Evolutionary conservation across 2,797 vertebrate species (phyloP), one percentile per base, ranked within the genome.

Genomic region (Esox masquinongy): DNA sequence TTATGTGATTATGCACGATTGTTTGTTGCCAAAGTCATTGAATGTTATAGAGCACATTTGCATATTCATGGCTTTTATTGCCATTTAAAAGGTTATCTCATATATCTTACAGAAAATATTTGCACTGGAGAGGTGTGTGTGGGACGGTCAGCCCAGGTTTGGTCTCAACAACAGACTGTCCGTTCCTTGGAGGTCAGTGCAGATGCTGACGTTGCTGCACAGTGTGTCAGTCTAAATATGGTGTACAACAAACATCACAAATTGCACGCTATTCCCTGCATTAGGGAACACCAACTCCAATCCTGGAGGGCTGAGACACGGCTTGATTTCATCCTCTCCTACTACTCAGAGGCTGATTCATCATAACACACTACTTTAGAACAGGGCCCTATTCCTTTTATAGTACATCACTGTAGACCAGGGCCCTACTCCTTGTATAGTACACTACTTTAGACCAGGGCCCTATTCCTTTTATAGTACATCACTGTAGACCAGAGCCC

Each of bases 31-130:
- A 76, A 88, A 83, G 80, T 85, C 83, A 82, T 70, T 70, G 68
- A 75, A 84, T 77, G 81, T 74, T 61, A 61, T 24, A 26, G 56
- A 61, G 82, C 50, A 73, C 29, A 87, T 88, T 91, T 91, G 70
- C 85, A 88, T 88, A 88, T 87, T 87, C 79, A 87, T 84, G 78
- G 50, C 0, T 79, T 75, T 83, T 88, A 82, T 82, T 82, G 85
- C 72, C 74, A 77, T 78, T 84, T 85, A 68, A 85, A 85, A 87
- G 82, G 85, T 86, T 80, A 84, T 78, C 73, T 80, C 64, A 76
- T 79, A 72, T 24, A 39, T 56, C 70, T 39, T 19, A 59, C n/a
- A n/a, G 74, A 15, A 72, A 51, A 22, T 64, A 85, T 87, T 88
- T 86, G 80, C 82, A 87, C 82, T 79, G 76, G 66, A 24, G 67